These are phyloP conservation scores for Aphodius granarius DNA, from an alignment of 2,888 invertebrate genomes.

Conservation along the genomic window DNA sequence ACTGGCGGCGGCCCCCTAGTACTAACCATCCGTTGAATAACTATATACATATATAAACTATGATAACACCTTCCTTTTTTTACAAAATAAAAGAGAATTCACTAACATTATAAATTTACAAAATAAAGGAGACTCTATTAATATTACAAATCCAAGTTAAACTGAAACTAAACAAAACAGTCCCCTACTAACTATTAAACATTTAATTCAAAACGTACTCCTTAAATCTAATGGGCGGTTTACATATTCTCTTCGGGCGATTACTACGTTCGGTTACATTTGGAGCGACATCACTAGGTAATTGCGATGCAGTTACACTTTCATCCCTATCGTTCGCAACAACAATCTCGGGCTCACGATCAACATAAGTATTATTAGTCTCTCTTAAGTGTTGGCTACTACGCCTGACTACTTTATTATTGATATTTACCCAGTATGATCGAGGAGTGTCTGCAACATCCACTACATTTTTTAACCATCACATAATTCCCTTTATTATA, in stretches of 20 bases:
- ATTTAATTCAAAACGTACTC: no score
- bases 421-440: slow-evolving; percentile 6
- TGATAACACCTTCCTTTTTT: not conserved
- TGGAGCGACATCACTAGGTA: not conserved
- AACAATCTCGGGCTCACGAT: not conserved
- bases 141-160: no score
- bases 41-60: no score
- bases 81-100: no score
- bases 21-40: no score
- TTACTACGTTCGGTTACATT: not conserved
- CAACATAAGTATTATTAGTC: not conserved
- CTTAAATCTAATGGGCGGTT: not conserved
- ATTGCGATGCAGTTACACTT: not conserved
- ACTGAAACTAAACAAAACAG: not conserved
- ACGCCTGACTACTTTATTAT: no score
- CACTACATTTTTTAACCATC: not conserved
- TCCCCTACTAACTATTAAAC: no score
- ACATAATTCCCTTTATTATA: slow-evolving; percentile 5
- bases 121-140: no score
- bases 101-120: no score
- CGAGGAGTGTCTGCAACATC: not conserved
- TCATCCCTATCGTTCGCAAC: not conserved
- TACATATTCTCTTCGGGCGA: not conserved
- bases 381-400: no score
- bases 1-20: no score